phyloP scores from a whole-genome alignment of 1,140 invertebrate species.

The Drosophila hydei region DNA sequence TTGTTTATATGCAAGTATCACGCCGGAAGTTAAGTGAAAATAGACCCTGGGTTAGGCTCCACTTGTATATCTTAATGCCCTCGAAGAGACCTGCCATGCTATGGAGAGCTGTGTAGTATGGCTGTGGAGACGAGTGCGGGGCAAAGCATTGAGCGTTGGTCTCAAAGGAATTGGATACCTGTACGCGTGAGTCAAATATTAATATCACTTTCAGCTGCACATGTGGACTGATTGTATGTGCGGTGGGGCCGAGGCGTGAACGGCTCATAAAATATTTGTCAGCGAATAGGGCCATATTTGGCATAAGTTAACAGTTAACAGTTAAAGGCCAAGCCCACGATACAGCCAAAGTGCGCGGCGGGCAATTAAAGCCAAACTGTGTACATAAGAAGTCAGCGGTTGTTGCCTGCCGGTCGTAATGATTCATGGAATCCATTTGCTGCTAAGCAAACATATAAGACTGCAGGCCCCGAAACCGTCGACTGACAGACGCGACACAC shows the following conservation, averaged over 20 bases:
- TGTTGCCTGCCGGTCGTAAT: constrained; percentile 36
- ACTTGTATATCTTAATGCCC: too few species aligned
- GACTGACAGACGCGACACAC: neutral
- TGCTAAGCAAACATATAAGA: constrained; percentile 41
- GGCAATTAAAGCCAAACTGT: constrained; percentile 53
- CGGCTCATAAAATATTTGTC: constrained; percentile 35
- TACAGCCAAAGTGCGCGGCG: constrained; percentile 10
- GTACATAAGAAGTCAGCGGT: constrained; percentile 33
- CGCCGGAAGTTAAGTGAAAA: too few species aligned
- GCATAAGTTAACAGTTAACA: constrained; percentile 39
- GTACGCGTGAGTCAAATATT: constrained; percentile 3
- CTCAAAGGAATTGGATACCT: constrained; percentile 10
- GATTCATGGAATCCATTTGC: constrained; percentile 57
- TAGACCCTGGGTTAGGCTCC: too few species aligned
- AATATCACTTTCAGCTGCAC: constrained; percentile 15
- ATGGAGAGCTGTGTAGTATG: neutral
- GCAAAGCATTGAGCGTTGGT: constrained; percentile 17
- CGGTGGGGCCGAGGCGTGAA: constrained; percentile 2
- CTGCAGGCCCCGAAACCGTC: neutral
- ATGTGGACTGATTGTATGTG: constrained; percentile 25
- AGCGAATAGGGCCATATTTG: constrained; percentile 19
- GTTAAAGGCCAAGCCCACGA: constrained; percentile 11
- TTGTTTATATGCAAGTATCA: too few species aligned
- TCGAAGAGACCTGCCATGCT: too few species aligned
- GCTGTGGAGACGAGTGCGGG: neutral